phyloP scores from a whole-genome alignment of 2,113 vertebrate genomes.

The Saccopteryx leptura region DNA sequence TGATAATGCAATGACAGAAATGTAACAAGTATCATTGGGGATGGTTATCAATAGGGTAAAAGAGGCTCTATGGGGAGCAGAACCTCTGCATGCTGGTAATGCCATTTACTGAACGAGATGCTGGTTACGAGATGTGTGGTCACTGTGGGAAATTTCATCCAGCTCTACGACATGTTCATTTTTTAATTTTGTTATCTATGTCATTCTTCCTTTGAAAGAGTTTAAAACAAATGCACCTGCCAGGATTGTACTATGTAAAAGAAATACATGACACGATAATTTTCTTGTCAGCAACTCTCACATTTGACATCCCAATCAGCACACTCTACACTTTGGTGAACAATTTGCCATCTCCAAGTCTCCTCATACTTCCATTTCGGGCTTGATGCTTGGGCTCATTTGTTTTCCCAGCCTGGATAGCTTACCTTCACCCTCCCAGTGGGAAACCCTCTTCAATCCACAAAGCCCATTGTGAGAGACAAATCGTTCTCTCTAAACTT shows the following conservation, averaged over 20 bases:
- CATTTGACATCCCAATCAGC: background rate
- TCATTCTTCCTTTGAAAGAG: background rate
- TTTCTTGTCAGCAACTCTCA: background rate
- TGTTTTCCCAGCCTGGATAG: background rate
- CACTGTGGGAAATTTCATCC: background rate
- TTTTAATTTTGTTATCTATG: background rate
- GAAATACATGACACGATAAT: background rate
- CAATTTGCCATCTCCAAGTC: background rate
- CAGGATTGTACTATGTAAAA: background rate
- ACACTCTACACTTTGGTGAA: background rate
- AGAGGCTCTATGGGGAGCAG: fast-evolving
- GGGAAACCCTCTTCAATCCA: background rate
- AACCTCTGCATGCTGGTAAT: background rate
- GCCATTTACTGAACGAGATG: background rate
- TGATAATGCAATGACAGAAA: background rate
- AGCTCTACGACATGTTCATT: background rate
- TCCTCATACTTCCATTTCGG: background rate
- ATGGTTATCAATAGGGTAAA: background rate
- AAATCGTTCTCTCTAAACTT: background rate
- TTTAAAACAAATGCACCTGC: background rate
- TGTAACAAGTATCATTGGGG: background rate
- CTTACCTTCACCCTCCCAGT: background rate
- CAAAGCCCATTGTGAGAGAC: background rate
- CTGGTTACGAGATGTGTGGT: background rate
- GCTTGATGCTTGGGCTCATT: background rate